phyloP scores from a whole-genome alignment of 2,797 vertebrate genomes.

The Hydrocynus forskahlii region DNA sequence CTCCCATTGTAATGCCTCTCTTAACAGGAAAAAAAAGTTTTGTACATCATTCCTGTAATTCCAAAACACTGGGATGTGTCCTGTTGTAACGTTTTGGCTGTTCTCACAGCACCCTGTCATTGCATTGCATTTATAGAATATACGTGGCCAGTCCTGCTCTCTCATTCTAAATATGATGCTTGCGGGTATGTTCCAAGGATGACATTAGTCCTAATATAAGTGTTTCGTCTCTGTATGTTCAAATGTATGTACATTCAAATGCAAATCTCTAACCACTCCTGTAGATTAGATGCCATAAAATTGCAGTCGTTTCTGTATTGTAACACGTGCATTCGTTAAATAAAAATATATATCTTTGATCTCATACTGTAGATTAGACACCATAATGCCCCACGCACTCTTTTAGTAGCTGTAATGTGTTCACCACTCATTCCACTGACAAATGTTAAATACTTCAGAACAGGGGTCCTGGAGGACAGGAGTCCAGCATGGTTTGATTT shows the following conservation, averaged over 20 bases:
- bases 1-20: neutral
- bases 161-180: neutral
- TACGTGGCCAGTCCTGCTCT: neutral
- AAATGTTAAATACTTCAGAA: neutral
- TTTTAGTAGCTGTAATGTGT: neutral
- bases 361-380: neutral
- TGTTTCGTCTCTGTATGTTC: neutral
- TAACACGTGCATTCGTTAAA: neutral
- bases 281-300: neutral
- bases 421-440: neutral
- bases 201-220: neutral
- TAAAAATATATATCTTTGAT: neutral
- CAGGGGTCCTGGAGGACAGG: no score
- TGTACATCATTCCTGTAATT: neutral
- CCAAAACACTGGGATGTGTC: neutral
- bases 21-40: neutral
- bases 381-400: neutral
- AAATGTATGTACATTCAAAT: neutral
- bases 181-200: neutral
- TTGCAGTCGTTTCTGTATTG: neutral
- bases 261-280: neutral
- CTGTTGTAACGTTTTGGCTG: neutral
- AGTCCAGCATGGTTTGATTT: no score
- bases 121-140: slow-evolving; percentile 1
- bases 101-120: neutral